Conservation (phyloP, 2,888 invertebrate species). For the Spisula solida region DNA sequence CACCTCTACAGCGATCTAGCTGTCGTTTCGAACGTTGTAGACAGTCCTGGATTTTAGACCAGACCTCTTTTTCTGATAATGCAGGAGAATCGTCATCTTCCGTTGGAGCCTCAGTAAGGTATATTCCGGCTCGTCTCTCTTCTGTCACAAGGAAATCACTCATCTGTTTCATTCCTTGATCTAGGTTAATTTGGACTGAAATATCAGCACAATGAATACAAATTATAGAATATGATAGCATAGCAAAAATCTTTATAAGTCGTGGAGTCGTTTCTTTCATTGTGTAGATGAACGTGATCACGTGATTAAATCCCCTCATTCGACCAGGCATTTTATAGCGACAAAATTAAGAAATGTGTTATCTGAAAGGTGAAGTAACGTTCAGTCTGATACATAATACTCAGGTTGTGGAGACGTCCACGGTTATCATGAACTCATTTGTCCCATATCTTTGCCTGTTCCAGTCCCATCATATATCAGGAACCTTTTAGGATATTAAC, state of each 20-base stretch:
- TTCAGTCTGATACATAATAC: background rate
- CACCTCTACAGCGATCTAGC: conserved; percentile 70
- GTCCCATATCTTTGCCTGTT: too few species aligned
- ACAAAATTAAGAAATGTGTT: background rate
- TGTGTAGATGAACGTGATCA: too few species aligned
- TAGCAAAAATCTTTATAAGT: too few species aligned
- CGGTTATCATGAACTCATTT: background rate
- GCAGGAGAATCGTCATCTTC: conserved; percentile 57
- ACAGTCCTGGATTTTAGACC: conserved; percentile 68
- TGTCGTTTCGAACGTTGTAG: conserved; percentile 67
- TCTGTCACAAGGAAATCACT: conserved; percentile 62
- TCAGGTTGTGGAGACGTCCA: background rate
- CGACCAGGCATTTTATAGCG: too few species aligned
- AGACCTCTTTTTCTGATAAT: conserved; percentile 63
- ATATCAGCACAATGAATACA: background rate
- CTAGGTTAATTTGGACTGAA: conserved; percentile 65
- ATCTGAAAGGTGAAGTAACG: background rate
- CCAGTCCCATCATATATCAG: too few species aligned
- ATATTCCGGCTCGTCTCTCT: conserved; percentile 69
- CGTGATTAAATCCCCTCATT: too few species aligned
- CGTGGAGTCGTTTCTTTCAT: too few species aligned
- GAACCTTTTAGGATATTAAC: too few species aligned
- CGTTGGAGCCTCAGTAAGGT: conserved; percentile 63
- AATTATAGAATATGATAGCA: too few species aligned
- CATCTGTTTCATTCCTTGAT: conserved; percentile 60